Base-by-base conservation (phyloP, 2,113 vertebrate genomes). In the Redunca redunca region DNA sequence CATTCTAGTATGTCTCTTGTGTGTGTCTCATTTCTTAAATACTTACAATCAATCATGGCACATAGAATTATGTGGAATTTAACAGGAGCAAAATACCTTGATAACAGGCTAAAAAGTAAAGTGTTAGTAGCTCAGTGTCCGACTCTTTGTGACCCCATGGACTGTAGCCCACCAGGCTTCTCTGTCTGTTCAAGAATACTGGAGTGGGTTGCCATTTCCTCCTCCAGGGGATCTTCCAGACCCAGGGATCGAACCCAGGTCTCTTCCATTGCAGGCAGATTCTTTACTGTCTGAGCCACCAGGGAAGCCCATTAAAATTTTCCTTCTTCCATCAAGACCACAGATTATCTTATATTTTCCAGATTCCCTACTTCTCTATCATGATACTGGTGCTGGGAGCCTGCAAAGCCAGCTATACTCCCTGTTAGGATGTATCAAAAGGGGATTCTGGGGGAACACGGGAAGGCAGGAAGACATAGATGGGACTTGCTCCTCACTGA, bases 401-500 rank as follows among this genome's bases (percentile, higher is more conserved):
- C 48, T 23, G 12, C n/a, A 17, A 28, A 40, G 10, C 25, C 50
- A 57, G 71, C 15, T 19, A 5, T 28, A 46, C 48, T 11, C 11
- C 25, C 4, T 36, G 11, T n/a, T 36, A 43, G 46, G 8, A 77
- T 6, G 26, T 60, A 16, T 48, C 33, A 11, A 2, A 26, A 23
- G n/a, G 2, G 14, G 52, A 15, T 28, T 30, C 9, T 12, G 15
- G 12, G 21, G 28, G 43, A 7, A 46, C 21, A 0, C 0, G 10
- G 46, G 16, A 26, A 58, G 28, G 25, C 7, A 2, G 50, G 55
- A 14, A 14, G 82, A 25, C 7, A 10, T 15, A 26, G 57, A 48
- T 23, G 16, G 64, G 4, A 25, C 30, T 11, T 53, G 11, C 2
- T 40, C 11, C 60, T 77, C 30, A 5, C 48, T 46, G 2, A 33